Base-by-base conservation (phyloP, 2,797 vertebrate species). In the Lindbergichthys nudifrons region DNA sequence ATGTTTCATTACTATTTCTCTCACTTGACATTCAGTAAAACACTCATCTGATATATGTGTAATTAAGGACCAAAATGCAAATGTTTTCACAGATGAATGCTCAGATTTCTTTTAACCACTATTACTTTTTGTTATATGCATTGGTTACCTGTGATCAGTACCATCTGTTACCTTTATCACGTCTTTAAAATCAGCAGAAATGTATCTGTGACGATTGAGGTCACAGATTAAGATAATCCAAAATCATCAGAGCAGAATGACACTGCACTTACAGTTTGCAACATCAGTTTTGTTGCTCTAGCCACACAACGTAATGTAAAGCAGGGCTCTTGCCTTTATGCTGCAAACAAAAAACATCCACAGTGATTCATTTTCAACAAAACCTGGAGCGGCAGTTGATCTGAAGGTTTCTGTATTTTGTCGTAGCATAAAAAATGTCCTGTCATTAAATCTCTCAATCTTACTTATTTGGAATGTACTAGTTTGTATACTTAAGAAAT, bases 1-100 rank as follows among this genome's bases (percentile, higher is more conserved):
- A 53, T 11, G 21, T 65, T 43, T 47, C 3, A 52, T 76, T 68
- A 45, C 13, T 51, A 60, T 50, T 66, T 51, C 13, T 46, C 53
- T 48, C 12, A 26, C 18, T 48, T 51, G 41, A 46, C 57, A 61
- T 58, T 46, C 19, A 21, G 48, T 26, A 32, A 46, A 54, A 36
- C 41, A 10, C 19, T 57, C 57, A 61, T 62, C 39, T 71, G n/a
- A 36, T 36, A 18, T 58, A 18, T 54, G 70, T 67, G 21, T 53
- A 54, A 42, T 65, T 59, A 18, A 60, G 9, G 50, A 21, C 32
- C 26, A 23, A 45, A 77, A 68, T 62, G 23, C 3, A 32, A 10
- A 1, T 32, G 11, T 59, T 36, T 36, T 36, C 32, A 36, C 8
- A 43, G 32, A 46, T 67, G 57, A 36, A 60, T 54, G 15, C 48